Percentiles rank a stretch among this genome's conserved stretches.
Evolutionary conservation across 35 echinoderm and acorn worm species (phyloP).

Genomic region (Ophiothrix spiculata): DNA sequence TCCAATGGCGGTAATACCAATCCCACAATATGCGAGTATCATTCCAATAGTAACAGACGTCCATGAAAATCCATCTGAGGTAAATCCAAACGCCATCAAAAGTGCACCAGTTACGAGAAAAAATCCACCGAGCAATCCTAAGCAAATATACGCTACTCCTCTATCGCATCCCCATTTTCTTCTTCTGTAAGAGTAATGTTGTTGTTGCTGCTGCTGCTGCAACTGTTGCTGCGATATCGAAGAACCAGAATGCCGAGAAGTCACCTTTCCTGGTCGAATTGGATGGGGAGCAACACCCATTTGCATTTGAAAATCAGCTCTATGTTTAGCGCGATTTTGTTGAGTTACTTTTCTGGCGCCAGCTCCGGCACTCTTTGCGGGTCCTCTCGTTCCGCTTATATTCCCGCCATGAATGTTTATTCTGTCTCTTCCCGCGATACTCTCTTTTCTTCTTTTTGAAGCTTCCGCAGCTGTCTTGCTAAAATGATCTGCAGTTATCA

Average conservation of each 20-base stretch:
- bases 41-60: background rate
- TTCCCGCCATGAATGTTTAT: background rate
- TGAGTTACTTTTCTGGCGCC: background rate
- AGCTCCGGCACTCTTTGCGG: too few species aligned
- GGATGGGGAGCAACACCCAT: background rate
- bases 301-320: background rate
- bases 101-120: background rate
- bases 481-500: background rate
- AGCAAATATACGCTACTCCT: background rate
- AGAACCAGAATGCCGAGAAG: background rate
- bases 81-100: background rate
- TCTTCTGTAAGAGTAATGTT: background rate
- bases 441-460: background rate
- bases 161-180: background rate
- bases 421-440: background rate
- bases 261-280: background rate
- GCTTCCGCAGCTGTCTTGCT: background rate
- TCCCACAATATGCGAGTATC: background rate
- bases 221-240: background rate
- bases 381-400: too few species aligned
- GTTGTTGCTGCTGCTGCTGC: too few species aligned
- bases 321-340: background rate
- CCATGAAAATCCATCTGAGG: background rate
- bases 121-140: background rate
- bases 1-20: background rate